Conservation (phyloP, 2,113 vertebrate genomes). For the Notothenia rossii region DNA sequence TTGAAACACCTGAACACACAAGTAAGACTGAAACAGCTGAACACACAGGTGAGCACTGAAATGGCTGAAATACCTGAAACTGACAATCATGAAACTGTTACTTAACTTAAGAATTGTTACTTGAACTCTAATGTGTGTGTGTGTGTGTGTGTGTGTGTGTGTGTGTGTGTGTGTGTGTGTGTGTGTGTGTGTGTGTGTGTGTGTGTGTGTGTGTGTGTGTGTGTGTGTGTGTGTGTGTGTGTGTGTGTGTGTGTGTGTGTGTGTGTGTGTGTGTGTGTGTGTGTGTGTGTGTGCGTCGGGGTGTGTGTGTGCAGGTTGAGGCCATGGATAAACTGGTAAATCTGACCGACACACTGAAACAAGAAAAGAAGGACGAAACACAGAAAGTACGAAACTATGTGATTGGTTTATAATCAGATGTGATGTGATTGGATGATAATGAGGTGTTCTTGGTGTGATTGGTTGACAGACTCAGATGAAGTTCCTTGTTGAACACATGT, state of each 20-base stretch:
- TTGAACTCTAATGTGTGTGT: no score
- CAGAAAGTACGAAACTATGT: conserved; percentile 78
- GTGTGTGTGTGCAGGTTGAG: conserved; percentile 77
- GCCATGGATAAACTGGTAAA: conserved; percentile 88
- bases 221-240: not conserved
- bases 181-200: conserved; percentile 37
- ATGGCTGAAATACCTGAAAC: no score
- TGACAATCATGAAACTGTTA: no score
- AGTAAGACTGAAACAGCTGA: conserved; percentile 83
- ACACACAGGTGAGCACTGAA: no score
- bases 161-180: not conserved
- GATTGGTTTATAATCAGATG: not conserved
- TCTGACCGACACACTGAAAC: conserved; percentile 85
- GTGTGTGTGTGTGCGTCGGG: no score
- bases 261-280: no score
- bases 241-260: conserved; percentile 63
- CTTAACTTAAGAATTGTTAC: no score
- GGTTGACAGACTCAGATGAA: conserved; percentile 86
- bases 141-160: no score
- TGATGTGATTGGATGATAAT: conserved; percentile 18
- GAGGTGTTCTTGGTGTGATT: conserved; percentile 50
- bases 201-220: no score
- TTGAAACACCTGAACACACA: no score
- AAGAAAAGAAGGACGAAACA: conserved; percentile 87
- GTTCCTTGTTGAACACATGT: conserved; percentile 88